phyloP scores from a whole-genome alignment of 1,140 invertebrate genomes.

The Ericerus pela region DNA sequence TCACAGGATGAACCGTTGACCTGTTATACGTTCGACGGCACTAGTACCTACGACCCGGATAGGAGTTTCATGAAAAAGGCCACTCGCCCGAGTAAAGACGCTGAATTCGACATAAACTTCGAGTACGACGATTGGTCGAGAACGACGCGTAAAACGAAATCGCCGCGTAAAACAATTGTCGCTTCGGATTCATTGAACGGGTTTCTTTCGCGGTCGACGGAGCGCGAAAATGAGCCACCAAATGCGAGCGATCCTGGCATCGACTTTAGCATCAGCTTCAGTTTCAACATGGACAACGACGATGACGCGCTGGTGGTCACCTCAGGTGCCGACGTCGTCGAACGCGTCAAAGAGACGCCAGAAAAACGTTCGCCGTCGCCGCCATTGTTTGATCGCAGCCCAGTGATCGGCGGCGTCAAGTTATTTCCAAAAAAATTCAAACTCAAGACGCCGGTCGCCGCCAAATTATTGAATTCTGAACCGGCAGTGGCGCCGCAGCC shows the following conservation, averaged over 20 bases:
- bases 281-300: neutral
- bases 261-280: neutral
- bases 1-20: neutral
- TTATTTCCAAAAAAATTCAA: conserved; percentile 1
- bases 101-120: conserved; percentile 1
- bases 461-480: neutral
- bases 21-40: no score
- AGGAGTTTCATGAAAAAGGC: neutral
- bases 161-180: neutral
- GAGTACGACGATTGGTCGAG: neutral
- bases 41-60: neutral
- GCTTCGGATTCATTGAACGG: neutral
- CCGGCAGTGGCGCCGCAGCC: neutral
- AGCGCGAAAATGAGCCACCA: neutral
- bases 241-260: neutral
- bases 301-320: neutral
- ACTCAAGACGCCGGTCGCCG: neutral
- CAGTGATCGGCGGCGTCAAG: neutral
- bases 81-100: neutral
- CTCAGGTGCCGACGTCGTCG: neutral
- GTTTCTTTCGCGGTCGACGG: neutral
- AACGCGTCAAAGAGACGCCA: neutral
- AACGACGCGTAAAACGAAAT: neutral
- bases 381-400: neutral
- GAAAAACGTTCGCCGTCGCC: neutral